Evolutionary conservation across 1,140 invertebrate genomes (phyloP).

Genomic region (Drosophila kanapiae): DNA sequence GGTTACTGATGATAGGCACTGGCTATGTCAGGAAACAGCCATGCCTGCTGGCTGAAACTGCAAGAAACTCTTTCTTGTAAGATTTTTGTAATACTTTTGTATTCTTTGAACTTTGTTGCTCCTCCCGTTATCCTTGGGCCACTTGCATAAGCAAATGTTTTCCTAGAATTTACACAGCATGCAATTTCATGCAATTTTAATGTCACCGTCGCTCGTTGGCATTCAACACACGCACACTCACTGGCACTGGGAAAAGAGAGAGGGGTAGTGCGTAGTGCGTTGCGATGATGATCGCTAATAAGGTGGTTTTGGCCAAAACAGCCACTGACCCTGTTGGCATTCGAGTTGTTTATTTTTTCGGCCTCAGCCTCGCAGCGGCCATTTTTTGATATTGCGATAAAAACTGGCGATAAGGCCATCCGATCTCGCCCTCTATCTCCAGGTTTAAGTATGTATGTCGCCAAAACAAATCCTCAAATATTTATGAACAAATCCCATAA

Average conservation of each 20-base stretch:
- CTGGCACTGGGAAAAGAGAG: constrained; percentile 4
- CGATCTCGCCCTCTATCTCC: constrained; percentile 5
- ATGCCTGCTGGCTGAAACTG: too few relatives aligned
- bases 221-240: constrained; percentile 62
- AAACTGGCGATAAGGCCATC: constrained; percentile 32
- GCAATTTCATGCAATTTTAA: constrained; percentile 52
- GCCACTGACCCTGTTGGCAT: constrained; percentile 58
- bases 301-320: constrained; percentile 76
- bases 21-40: too few relatives aligned
- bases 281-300: constrained; percentile 57
- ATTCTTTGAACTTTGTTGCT: not conserved
- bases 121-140: constrained; percentile 62
- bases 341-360: constrained; percentile 31
- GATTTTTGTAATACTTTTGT: not conserved
- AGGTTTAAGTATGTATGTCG: not conserved
- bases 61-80: not conserved
- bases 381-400: constrained; percentile 38
- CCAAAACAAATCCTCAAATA: not conserved
- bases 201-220: constrained; percentile 65
- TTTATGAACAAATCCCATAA: not conserved
- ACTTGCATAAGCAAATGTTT: constrained; percentile 69
- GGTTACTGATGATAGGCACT: too few relatives aligned
- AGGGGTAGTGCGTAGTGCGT: not conserved
- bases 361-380: constrained; percentile 41
- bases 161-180: constrained; percentile 71